Percentiles rank a stretch among this genome's conserved stretches.
Evolutionary conservation across 2,113 vertebrate genomes (phyloP).

Genomic region (Cromileptes altivelis): DNA sequence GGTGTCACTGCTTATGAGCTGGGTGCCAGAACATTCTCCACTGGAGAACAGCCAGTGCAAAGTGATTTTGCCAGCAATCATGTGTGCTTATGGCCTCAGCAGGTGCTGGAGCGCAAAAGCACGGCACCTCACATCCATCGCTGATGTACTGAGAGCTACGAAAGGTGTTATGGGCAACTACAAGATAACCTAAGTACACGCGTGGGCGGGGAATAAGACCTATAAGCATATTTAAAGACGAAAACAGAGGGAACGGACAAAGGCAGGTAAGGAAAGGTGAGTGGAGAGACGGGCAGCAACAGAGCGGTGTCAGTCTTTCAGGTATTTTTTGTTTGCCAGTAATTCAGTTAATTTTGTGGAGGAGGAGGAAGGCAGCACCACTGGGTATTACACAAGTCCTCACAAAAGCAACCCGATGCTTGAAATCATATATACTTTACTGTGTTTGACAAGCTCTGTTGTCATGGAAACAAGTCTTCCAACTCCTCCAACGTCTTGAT

Average conservation of each 20-base stretch:
- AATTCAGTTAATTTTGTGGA: constrained; percentile 56
- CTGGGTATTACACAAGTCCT: constrained; percentile 73
- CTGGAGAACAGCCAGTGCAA: constrained; percentile 31
- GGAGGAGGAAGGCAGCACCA: constrained; percentile 58
- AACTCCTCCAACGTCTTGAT: constrained; percentile 53
- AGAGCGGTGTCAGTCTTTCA: constrained; percentile 36
- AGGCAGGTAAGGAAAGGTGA: constrained; percentile 7
- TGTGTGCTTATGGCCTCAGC: constrained; percentile 29
- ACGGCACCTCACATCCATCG: background rate
- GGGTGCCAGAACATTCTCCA: constrained; percentile 29
- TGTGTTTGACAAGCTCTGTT: constrained; percentile 72
- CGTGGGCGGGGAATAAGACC: background rate
- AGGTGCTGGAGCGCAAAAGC: constrained; percentile 16
- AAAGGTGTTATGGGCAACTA: constrained; percentile 1
- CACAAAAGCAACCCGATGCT: constrained; percentile 45
- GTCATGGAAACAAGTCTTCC: constrained; percentile 79
- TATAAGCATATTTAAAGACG: constrained; percentile 12
- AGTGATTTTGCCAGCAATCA: constrained; percentile 32
- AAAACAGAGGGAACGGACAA: background rate
- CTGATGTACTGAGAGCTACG: background rate
- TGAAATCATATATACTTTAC: constrained; percentile 66
- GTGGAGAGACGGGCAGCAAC: constrained; percentile 5
- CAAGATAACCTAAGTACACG: background rate
- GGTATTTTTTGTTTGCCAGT: constrained; percentile 40
- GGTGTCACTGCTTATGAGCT: constrained; percentile 27